Evolutionary conservation across 2,113 vertebrate species (phyloP).

Genomic region (Peromyscus polionotus): DNA sequence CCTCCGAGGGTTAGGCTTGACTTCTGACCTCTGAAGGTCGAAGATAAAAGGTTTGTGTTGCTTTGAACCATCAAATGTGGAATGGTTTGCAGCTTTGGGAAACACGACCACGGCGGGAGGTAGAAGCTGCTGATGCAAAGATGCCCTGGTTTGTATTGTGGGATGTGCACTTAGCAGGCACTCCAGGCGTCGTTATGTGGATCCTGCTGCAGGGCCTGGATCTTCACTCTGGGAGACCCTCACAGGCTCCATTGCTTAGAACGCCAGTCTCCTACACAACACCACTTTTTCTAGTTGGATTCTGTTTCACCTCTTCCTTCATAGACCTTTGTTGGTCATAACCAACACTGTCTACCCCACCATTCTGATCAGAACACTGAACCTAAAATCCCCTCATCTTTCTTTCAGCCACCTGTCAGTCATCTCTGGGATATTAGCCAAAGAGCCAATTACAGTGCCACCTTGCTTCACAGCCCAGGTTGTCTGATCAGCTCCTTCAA

Average conservation of each 20-base stretch:
- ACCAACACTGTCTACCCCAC: not conserved
- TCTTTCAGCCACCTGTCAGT: not conserved
- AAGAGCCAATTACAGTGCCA: not conserved
- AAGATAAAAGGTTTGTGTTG: not conserved
- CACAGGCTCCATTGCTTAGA: not conserved
- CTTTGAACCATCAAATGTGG: not conserved
- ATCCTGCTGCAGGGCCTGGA: not conserved
- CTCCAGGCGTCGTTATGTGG: accelerated
- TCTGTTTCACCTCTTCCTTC: not conserved
- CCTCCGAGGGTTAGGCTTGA: not conserved
- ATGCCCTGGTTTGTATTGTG: accelerated
- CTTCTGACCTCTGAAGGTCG: not conserved
- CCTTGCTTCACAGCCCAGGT: not conserved
- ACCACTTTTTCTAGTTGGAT: not conserved
- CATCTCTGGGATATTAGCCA: not conserved
- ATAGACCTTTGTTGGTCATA: not conserved
- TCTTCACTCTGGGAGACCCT: not conserved
- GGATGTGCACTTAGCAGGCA: accelerated
- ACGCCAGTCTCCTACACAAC: not conserved
- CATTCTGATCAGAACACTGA: not conserved
- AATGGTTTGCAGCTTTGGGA: not conserved
- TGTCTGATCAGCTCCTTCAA: not conserved
- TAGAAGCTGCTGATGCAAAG: not conserved
- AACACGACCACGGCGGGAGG: not conserved
- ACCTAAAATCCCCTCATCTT: not conserved